These are phyloP conservation scores for Hylaea fasciaria DNA, from an alignment of 2,888 invertebrate species.

Conservation along the genomic window DNA sequence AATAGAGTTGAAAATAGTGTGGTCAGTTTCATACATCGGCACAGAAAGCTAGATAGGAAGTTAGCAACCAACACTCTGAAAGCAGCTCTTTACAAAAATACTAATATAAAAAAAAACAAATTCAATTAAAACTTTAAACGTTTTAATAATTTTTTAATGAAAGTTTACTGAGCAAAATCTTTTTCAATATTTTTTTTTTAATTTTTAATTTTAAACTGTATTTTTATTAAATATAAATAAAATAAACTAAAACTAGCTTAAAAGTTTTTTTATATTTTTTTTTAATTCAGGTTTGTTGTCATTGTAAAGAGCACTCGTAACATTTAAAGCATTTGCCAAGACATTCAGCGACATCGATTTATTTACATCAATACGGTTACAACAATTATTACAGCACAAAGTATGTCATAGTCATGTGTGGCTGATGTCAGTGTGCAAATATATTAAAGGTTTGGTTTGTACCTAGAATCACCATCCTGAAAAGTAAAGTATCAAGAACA, in stretches of 20 bases:
- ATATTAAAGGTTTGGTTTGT: slow-evolving; percentile 12
- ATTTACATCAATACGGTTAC: slow-evolving; percentile 50
- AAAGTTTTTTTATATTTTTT: background rate
- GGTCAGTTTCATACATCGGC: slow-evolving; percentile 49
- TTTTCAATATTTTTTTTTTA: no score
- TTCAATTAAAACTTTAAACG: background rate
- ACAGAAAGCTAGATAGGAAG: slow-evolving; percentile 72
- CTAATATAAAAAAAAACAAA: background rate
- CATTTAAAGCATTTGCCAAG: slow-evolving; percentile 79
- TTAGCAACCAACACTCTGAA: slow-evolving; percentile 60
- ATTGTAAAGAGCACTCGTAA: slow-evolving; percentile 67
- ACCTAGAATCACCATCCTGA: slow-evolving; percentile 21
- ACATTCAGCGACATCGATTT: slow-evolving; percentile 72
- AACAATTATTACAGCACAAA: slow-evolving; percentile 52
- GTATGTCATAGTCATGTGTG: slow-evolving; percentile 42
- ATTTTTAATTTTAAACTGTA: no score
- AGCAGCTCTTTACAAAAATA: slow-evolving; percentile 62
- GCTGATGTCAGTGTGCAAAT: slow-evolving; percentile 63
- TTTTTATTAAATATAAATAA: no score
- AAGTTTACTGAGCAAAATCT: no score
- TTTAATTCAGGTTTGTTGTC: slow-evolving; percentile 16
- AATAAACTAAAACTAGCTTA: background rate
- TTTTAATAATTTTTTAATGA: no score
- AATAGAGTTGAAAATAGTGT: slow-evolving; percentile 66
- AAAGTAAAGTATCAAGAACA: slow-evolving; percentile 43